Evolutionary conservation across 2,113 vertebrate species (phyloP).

Genomic region (Rhinogobius similis): DNA sequence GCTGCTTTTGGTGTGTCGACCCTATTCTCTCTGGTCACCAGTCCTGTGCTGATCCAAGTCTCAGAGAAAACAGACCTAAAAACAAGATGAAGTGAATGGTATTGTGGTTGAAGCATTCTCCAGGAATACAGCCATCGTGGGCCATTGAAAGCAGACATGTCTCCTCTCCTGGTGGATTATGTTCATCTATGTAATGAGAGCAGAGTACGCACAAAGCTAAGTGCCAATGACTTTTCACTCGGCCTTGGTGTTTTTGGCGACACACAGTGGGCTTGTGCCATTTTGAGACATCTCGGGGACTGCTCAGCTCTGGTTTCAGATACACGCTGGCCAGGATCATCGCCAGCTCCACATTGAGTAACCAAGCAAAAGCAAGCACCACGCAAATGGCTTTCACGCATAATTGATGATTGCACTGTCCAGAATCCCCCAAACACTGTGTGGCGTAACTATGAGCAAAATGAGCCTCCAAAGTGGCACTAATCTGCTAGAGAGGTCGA

Average conservation of each 20-base stretch:
- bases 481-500: neutral
- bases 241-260: constrained; percentile 54
- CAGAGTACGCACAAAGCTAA: constrained; percentile 39
- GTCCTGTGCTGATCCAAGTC: constrained; percentile 23
- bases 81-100: constrained; percentile 21
- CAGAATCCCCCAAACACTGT: neutral
- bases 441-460: neutral
- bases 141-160: constrained; percentile 39
- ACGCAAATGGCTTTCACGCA: constrained; percentile 43
- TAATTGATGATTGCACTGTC: constrained; percentile 7
- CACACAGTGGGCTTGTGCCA: constrained; percentile 15
- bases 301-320: constrained; percentile 67
- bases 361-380: constrained; percentile 30
- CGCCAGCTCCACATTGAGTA: constrained; percentile 38
- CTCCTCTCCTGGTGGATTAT: constrained; percentile 38
- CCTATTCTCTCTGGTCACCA: constrained; percentile 23
- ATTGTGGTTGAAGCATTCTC: constrained; percentile 29
- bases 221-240: constrained; percentile 48
- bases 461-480: neutral
- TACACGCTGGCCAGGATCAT: constrained; percentile 38
- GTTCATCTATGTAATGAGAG: constrained; percentile 60
- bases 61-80: constrained; percentile 3
- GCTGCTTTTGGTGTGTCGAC: constrained; percentile 1
- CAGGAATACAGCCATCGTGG: constrained; percentile 34
- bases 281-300: constrained; percentile 50